Conservation (phyloP, 2,888 invertebrate species). For the Aphodius sticticus region DNA sequence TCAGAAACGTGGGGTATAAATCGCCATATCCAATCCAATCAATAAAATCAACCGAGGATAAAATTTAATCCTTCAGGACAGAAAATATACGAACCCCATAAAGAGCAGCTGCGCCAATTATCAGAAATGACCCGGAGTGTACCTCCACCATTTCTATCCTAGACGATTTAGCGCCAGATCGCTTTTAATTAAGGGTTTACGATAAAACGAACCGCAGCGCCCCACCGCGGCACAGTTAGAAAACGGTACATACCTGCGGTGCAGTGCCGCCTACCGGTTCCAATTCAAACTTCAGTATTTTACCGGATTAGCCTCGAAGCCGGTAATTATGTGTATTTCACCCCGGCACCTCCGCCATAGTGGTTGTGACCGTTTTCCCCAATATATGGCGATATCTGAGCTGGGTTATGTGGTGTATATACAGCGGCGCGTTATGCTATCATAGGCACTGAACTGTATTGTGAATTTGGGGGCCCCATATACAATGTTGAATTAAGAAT, state of each 20-base stretch:
- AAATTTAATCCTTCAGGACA: background rate
- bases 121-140: background rate
- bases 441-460: no score
- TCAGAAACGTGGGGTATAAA: background rate
- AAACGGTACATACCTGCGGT: background rate
- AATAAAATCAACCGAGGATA: background rate
- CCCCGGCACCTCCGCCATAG: background rate
- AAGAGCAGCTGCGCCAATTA: background rate
- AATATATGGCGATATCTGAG: background rate
- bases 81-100: background rate
- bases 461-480: no score
- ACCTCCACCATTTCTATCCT: background rate
- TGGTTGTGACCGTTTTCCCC: background rate
- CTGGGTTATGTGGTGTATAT: background rate
- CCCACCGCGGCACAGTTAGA: background rate
- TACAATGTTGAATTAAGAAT: no score
- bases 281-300: slow-evolving; percentile 4
- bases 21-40: background rate
- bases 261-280: background rate
- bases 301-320: background rate
- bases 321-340: background rate
- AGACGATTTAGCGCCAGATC: background rate
- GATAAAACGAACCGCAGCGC: background rate
- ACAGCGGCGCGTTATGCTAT: no score
- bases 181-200: background rate